Base-by-base conservation (phyloP, 2,113 vertebrate species). In the Eurystomus gularis region DNA sequence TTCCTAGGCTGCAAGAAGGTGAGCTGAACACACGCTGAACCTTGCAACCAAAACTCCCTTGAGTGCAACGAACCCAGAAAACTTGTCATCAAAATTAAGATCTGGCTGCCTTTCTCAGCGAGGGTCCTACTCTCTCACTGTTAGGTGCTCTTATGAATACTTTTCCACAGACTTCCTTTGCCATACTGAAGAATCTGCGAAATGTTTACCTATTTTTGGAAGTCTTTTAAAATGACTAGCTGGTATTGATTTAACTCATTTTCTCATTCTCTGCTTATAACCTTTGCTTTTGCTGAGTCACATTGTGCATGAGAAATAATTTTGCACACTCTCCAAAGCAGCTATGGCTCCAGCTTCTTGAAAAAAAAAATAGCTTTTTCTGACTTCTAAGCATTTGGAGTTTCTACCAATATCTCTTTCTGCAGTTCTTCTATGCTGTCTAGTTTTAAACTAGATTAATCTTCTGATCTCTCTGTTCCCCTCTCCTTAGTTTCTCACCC, bases 221-320 rank as follows among this genome's bases (percentile, higher is more conserved):
- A 68, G 16, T 37, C 21, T n/a, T 81, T 73, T 55, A 55, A 83
- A 51, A 20, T 72, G 17, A 17, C 26, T 82, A 17, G 10, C 17
- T 80, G 61, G 39, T 69, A 96, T 64, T 55, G 33, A 81, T 88
- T 78, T 75, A 62, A 68, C 51, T 73, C 29, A 25, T 62, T 82
- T 86, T 68, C 57, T 73, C 64, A 62, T 52, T 78, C 65, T 81
- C 54, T 55, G 17, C 18, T 33, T 60, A 6, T 23, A 78, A 37
- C n/a, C 61, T 88, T 65, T 61, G 46, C n/a, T 88, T 93, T 80
- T 94, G 86, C 96, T 94, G 96, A 96, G 92, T 96, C 96, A 92
- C 46, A 39, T 1, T 52, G 35, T 77, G 21, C 55, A 57, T 14
- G 17, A 64, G 21, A 88, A 68, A 69, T 71, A 15, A 61, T 82